Evolutionary conservation across 2,888 invertebrate species (phyloP), one percentile per base, ranked within the genome.

Genomic region (Anodontia alba): DNA sequence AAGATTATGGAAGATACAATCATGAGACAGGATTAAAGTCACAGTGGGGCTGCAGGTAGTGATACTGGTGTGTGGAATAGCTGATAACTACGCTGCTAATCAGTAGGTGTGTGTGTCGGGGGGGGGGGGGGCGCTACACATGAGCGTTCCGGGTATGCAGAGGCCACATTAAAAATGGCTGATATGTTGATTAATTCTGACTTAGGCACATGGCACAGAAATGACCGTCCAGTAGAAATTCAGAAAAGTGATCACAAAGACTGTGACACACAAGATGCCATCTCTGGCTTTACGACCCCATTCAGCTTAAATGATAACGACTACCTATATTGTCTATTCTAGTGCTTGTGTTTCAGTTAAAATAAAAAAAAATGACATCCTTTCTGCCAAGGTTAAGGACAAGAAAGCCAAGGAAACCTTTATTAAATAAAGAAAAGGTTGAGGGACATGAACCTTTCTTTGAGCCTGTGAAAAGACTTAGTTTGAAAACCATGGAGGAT

Each of bases 1-100:
- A 85, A 87, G 69, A 86, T 82, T 8, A 81, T 86, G 71, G 83
- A 84, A 38, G 84, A 84, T 51, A 84, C 85, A 2, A 81, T 81
- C 46, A 84, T 81, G 78, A 78, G 51, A 57, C 78, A 78, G 36
- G 68, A 78, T 5, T 83, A 84, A 67, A 54, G 26, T 54, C 8
- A 15, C 38, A 71, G 76, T 31, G 82, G 80, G 20, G 73, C 84
- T 49, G 81, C 79, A 29, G 79, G 81, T 20, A 57, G 76, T 66
- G 83, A 78, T 20, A 42, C 74, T 51, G 87, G 86, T 49, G 15
- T 79, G 79, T 10, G 87, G 87, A 1, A 43, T 87, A 5, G n/a
- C 67, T 7, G 43, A 33, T 1, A 87, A 87, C 46, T 76, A 79
- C 51, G 46, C 67, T 31, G 78, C 86, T 5, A 87, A 88, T 51